These are phyloP conservation scores for Erebia palarica DNA, from an alignment of 2,888 invertebrate species.

Conservation along the genomic window DNA sequence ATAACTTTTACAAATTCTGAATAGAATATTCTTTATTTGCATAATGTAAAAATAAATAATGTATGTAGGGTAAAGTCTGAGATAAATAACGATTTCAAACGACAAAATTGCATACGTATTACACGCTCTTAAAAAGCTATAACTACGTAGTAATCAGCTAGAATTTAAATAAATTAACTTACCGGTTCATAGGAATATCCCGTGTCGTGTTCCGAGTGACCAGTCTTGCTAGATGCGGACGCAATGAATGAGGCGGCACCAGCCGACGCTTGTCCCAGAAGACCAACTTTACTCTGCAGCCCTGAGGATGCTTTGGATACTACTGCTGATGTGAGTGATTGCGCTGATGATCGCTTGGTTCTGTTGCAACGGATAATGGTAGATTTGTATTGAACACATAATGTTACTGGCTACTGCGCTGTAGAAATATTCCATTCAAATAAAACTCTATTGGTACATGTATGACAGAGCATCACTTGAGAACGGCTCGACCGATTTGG, in stretches of 20 bases:
- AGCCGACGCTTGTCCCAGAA: slow-evolving; percentile 82
- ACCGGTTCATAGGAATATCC: slow-evolving; percentile 77
- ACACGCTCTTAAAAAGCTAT: too few relatives aligned
- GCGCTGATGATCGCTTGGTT: slow-evolving; percentile 75
- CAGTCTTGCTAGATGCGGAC: slow-evolving; percentile 75
- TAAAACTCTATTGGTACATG: too few relatives aligned
- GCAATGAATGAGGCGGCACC: slow-evolving; percentile 71
- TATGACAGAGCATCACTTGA: too few relatives aligned
- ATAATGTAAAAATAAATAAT: too few relatives aligned
- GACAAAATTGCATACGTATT: too few relatives aligned
- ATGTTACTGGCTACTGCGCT: too few relatives aligned
- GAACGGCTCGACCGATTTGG: too few relatives aligned
- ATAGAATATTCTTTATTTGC: too few relatives aligned
- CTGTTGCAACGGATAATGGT: slow-evolving; percentile 45
- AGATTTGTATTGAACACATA: not conserved
- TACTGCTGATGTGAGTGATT: slow-evolving; percentile 65
- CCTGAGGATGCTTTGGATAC: slow-evolving; percentile 76
- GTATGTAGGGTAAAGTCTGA: too few relatives aligned
- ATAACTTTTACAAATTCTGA: too few relatives aligned
- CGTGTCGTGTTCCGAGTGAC: slow-evolving; percentile 57
- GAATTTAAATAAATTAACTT: slow-evolving; percentile 28
- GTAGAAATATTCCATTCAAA: too few relatives aligned
- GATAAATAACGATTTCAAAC: too few relatives aligned
- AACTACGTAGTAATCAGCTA: not conserved
- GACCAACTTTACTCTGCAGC: slow-evolving; percentile 78